Evolutionary conservation across 1,140 invertebrate species (phyloP).

Genomic region (Sitophilus oryzae): DNA sequence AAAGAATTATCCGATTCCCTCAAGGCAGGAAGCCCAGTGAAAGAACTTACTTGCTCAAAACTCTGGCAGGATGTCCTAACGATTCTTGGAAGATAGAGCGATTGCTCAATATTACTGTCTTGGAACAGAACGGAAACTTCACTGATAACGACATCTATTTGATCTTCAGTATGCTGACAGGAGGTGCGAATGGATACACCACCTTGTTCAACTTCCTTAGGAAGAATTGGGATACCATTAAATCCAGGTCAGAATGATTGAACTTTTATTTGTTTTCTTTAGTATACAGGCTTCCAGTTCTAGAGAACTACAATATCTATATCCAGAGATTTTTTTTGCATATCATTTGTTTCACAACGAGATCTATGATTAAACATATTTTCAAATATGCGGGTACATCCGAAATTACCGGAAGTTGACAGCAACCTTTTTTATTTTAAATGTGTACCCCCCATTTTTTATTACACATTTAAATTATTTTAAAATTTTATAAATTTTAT

Average conservation of each 20-base stretch:
- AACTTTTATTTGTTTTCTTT: no score
- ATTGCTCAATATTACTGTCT: constrained; percentile 59
- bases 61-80: constrained; percentile 65
- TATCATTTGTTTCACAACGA: no score
- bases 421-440: no score
- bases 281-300: no score
- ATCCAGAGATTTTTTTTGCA: no score
- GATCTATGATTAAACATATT: no score
- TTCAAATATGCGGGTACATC: no score
- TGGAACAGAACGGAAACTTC: constrained; percentile 61
- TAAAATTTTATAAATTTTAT: no score
- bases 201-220: constrained; percentile 63
- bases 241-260: constrained; percentile 57
- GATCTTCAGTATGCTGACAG: constrained; percentile 64
- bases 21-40: constrained; percentile 59
- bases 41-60: constrained; percentile 67
- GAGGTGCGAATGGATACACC: constrained; percentile 59
- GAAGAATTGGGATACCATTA: constrained; percentile 60
- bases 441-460: no score
- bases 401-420: no score
- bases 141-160: constrained; percentile 65
- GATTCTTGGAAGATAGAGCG: constrained; percentile 60
- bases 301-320: no score
- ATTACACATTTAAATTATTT: no score
- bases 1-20: constrained; percentile 67